Base-by-base conservation (phyloP, 2,888 invertebrate species). In the Microctonus aethiopoides region DNA sequence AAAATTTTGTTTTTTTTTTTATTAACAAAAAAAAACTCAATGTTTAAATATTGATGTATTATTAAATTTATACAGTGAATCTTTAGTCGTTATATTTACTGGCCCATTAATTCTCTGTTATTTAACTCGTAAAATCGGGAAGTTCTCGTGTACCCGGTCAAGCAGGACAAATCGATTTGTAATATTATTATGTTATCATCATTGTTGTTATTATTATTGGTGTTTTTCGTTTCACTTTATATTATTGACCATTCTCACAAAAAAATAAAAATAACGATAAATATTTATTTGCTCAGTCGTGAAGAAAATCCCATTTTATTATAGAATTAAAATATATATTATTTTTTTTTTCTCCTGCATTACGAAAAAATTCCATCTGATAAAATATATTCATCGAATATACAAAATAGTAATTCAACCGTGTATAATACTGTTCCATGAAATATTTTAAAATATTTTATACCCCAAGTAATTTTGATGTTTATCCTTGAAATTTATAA, bases 81-180 rank as follows among this genome's bases (percentile, higher is more conserved):
- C 46, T 46, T 20, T 46, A 2, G 16, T 9, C 46, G 46, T 46
- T 16, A 46, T 16, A 46, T 16, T 46, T 46, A n/a, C 16, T n/a
- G 57, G 57, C 34, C 16, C 57, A 57, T 57, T 57, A 32, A 32
- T 16, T 34, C 20, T 32, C 34, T 34, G 57, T 57, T 57, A 57
- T 57, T 57, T 34, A 34, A 57, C 57, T 57, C 57, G 32, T 57
- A 57, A 57, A 57, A 57, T 20, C 10, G 10, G 20, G 16, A 5
- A 46, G 46, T 16, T 46, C 57, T 32, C 32, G 29, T 57, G n/a
- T 29, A 32, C 16, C 57, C 16, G 34, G 57, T 57, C 57, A 57
- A 34, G 29, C 57, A 32, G 34, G 34, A 57, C n/a, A 57, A 57
- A 57, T 34, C 32, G 57, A 57, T 57, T 57, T n/a, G 29, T n/a